Conservation (phyloP, 2,797 vertebrate species). For the Gastrophryne carolinensis region DNA sequence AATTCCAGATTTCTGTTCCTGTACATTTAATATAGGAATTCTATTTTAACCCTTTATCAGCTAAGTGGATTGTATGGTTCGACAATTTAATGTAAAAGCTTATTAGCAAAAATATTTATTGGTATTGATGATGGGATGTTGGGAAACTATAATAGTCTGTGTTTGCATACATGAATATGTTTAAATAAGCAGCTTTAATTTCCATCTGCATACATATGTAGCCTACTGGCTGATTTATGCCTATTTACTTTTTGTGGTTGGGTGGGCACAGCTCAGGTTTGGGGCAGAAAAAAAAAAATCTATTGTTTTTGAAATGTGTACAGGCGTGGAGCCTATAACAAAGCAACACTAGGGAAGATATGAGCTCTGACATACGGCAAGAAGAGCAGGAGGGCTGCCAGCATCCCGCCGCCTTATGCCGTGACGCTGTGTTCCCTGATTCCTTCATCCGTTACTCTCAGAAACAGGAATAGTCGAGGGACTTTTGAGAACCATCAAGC, state of each 20-base stretch:
- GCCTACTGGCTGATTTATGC: background rate
- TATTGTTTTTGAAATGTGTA: conserved; percentile 20
- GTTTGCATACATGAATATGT: no score
- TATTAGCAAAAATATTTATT: no score
- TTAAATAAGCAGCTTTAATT: background rate
- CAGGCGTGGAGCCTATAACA: background rate
- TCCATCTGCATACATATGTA: background rate
- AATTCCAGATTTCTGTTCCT: conserved; percentile 1
- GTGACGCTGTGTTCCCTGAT: conserved; percentile 61
- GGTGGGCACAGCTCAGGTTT: background rate
- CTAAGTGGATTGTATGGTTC: background rate
- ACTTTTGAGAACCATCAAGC: conserved; percentile 77
- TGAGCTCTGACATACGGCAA: conserved; percentile 30
- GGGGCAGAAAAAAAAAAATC: background rate
- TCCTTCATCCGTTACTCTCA: conserved; percentile 63
- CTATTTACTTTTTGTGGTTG: background rate
- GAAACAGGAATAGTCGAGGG: conserved; percentile 67
- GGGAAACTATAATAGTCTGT: no score
- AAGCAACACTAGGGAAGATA: conserved; percentile 24
- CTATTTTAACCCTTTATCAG: background rate
- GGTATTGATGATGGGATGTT: no score
- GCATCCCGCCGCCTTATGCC: conserved; percentile 56
- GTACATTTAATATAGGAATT: background rate
- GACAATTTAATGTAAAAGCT: no score
- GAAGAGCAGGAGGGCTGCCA: conserved; percentile 39